Evolutionary conservation across 2,113 vertebrate genomes (phyloP).

Genomic region (Cephalopholis sonnerati): DNA sequence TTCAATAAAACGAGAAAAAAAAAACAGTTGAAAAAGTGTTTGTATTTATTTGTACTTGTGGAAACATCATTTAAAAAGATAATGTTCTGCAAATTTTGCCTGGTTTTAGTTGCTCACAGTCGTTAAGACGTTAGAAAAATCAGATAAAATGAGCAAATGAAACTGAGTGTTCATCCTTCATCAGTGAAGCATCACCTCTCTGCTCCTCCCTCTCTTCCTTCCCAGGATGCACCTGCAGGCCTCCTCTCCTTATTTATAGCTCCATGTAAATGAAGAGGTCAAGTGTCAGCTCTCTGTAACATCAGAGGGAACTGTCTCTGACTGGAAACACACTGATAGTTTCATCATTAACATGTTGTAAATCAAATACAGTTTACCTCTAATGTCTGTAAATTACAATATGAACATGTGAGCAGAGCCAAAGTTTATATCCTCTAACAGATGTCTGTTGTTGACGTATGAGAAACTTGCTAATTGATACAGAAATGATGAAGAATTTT

Average conservation of each 20-base stretch:
- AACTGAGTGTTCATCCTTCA: conserved; percentile 30
- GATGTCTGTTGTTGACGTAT: not conserved
- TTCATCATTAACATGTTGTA: no score
- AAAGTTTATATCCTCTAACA: not conserved
- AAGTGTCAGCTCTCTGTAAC: not conserved
- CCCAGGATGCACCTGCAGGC: conserved; percentile 57
- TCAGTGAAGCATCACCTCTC: conserved; percentile 41
- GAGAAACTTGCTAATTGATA: not conserved
- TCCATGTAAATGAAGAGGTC: conserved; percentile 49
- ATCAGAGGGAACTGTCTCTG: not conserved
- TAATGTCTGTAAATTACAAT: not conserved
- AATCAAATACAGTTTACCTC: not conserved
- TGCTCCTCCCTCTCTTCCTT: not conserved
- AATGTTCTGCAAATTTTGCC: no score
- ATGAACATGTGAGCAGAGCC: not conserved
- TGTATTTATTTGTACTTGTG: no score
- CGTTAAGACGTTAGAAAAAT: no score
- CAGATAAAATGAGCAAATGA: not conserved
- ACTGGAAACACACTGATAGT: not conserved
- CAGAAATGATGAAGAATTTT: no score
- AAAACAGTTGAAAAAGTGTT: no score
- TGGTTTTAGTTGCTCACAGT: no score
- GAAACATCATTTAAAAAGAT: not conserved
- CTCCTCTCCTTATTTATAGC: conserved; percentile 22
- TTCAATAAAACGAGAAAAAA: not conserved